Percentiles rank a stretch among this genome's conserved stretches.
phyloP scores from a whole-genome alignment of 2,113 vertebrate genomes.

The Aptenodytes patagonicus region DNA sequence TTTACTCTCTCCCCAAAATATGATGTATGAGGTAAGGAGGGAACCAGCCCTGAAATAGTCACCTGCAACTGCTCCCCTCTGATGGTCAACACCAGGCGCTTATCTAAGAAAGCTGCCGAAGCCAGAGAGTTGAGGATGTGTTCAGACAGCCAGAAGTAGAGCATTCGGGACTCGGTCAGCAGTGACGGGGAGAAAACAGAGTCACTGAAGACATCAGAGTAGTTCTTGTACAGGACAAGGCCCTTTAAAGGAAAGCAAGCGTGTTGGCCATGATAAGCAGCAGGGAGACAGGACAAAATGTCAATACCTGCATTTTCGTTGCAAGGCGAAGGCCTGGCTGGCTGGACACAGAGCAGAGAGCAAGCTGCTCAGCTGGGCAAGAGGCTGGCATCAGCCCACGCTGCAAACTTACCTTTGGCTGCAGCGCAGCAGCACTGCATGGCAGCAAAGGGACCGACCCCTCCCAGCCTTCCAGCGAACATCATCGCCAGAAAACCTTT shows the following conservation, averaged over 20 bases:
- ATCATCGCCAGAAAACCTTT: fast-evolving
- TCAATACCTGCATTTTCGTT: neutral
- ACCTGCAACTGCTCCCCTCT: conserved; percentile 77
- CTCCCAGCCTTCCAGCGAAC: neutral
- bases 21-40: neutral
- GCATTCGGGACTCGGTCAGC: conserved; percentile 78
- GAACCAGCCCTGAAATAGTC: neutral
- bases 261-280: fast-evolving
- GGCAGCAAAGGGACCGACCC: neutral
- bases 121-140: conserved; percentile 76
- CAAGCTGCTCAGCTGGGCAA: neutral
- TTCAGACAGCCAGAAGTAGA: conserved; percentile 87
- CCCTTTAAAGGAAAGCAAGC: conserved; percentile 66
- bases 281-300: neutral
- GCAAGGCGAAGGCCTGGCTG: neutral
- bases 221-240: conserved; percentile 72
- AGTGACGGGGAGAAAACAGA: conserved; percentile 74
- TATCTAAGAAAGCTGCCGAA: conserved; percentile 75
- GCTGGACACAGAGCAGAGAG: neutral
- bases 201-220: conserved; percentile 34
- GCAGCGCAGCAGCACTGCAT: neutral
- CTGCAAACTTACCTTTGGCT: neutral
- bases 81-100: conserved; percentile 70
- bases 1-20: neutral
- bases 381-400: neutral